phyloP scores from a whole-genome alignment of 2,888 invertebrate species.

The Gymnosoma rotundatum region DNA sequence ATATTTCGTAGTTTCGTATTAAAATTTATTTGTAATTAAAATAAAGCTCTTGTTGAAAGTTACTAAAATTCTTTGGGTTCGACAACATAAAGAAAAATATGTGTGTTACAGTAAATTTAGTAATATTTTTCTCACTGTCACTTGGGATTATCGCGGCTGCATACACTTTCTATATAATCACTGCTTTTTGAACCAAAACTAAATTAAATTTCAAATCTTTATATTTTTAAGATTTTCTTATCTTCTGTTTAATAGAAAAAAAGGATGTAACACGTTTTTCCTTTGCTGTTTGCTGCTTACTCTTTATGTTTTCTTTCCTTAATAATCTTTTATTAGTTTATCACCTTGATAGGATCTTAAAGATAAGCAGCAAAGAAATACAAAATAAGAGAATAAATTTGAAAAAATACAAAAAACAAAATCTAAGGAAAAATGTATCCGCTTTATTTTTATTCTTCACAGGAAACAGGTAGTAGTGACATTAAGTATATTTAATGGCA shows the following conservation, averaged over 20 bases:
- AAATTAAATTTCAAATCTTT: constrained; percentile 40
- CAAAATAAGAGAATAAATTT: constrained; percentile 15
- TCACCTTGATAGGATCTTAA: constrained; percentile 51
- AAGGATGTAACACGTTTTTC: constrained; percentile 17
- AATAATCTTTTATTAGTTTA: constrained; percentile 64
- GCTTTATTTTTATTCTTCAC: constrained; percentile 54
- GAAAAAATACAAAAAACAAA: constrained; percentile 24
- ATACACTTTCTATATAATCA: background rate
- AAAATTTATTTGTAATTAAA: too few species aligned
- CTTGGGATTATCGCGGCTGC: too few species aligned
- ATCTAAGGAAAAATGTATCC: constrained; percentile 58
- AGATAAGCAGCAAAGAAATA: constrained; percentile 28
- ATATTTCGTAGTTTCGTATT: too few species aligned
- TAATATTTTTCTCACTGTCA: too few species aligned
- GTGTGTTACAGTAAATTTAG: too few species aligned
- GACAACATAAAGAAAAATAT: too few species aligned
- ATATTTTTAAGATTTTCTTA: constrained; percentile 5
- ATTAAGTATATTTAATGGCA: constrained; percentile 65
- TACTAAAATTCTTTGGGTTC: too few species aligned
- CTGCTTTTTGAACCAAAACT: constrained; percentile 11
- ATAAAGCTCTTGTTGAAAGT: too few species aligned
- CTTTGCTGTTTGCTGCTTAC: background rate
- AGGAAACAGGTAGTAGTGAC: constrained; percentile 69
- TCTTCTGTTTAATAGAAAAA: background rate
- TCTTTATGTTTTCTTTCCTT: background rate